Evolutionary conservation across 2,113 vertebrate genomes (phyloP).

Genomic region (Pelmatolapia mariae): DNA sequence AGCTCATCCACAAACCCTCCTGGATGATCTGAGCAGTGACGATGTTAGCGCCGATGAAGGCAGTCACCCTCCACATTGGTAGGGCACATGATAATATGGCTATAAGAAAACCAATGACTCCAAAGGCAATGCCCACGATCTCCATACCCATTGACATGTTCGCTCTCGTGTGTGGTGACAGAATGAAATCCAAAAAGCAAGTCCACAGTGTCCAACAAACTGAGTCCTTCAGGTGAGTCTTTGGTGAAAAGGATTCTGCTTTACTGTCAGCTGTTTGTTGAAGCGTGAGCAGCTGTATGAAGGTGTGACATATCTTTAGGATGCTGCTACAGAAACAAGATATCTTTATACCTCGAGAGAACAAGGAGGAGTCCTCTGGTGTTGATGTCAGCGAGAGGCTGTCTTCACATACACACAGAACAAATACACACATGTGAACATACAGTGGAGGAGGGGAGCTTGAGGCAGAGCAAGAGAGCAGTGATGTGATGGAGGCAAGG

Average conservation of each 20-base stretch:
- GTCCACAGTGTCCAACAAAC: neutral
- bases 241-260: neutral
- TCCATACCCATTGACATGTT: constrained; percentile 77
- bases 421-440: constrained; percentile 29
- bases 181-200: neutral
- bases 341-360: constrained; percentile 63
- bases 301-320: constrained; percentile 16
- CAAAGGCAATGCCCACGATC: constrained; percentile 71
- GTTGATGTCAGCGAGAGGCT: constrained; percentile 50
- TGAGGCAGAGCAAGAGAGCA: neutral
- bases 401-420: neutral
- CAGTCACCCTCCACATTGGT: constrained; percentile 73
- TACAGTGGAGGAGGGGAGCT: constrained; percentile 7
- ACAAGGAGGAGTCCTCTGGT: constrained; percentile 50
- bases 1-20: constrained; percentile 79
- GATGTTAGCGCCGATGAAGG: constrained; percentile 75
- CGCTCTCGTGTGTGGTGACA: neutral
- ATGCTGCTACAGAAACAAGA: constrained; percentile 48
- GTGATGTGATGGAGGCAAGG: neutral
- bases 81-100: constrained; percentile 69
- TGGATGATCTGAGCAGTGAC: constrained; percentile 70
- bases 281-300: neutral
- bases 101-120: constrained; percentile 67
- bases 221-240: neutral
- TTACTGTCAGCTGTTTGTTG: neutral